Evolutionary conservation across 2,888 invertebrate species (phyloP).

Genomic region (Furcula furcula): DNA sequence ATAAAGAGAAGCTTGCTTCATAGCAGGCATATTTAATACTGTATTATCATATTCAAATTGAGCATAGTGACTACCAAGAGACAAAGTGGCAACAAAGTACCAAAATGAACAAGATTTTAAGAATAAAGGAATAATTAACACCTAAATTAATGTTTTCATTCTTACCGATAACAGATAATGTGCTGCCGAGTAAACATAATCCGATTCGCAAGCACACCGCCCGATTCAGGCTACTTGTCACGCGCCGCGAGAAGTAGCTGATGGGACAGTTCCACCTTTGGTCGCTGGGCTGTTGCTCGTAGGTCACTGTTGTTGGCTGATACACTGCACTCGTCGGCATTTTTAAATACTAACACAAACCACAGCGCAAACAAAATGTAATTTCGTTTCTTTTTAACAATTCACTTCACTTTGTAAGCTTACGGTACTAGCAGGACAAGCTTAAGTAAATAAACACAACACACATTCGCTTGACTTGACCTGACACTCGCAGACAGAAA

Average conservation of each 20-base stretch:
- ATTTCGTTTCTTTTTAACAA: constrained; percentile 11
- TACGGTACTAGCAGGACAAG: constrained; percentile 15
- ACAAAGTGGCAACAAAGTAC: too few relatives aligned
- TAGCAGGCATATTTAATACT: too few relatives aligned
- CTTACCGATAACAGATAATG: constrained; percentile 70
- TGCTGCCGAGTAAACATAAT: constrained; percentile 67
- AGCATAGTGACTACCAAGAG: too few relatives aligned
- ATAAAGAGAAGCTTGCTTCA: too few relatives aligned
- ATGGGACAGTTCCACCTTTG: constrained; percentile 81
- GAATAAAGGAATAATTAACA: too few relatives aligned
- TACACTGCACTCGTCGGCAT: constrained; percentile 89
- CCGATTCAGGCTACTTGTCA: constrained; percentile 73
- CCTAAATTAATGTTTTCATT: constrained; percentile 9
- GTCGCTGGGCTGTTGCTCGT: constrained; percentile 83
- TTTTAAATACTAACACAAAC: constrained; percentile 44
- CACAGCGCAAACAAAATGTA: constrained; percentile 28
- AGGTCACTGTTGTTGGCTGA: constrained; percentile 90
- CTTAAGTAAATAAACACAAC: constrained; percentile 30
- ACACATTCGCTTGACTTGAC: too few relatives aligned
- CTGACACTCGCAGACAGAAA: too few relatives aligned
- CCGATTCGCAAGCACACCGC: constrained; percentile 66
- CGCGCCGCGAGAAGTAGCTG: constrained; percentile 77
- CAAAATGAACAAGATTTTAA: too few relatives aligned
- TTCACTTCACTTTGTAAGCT: constrained; percentile 26
- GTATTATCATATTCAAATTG: too few relatives aligned